phyloP scores from a whole-genome alignment of 2,797 vertebrate genomes.

The Periophthalmus magnuspinnatus region DNA sequence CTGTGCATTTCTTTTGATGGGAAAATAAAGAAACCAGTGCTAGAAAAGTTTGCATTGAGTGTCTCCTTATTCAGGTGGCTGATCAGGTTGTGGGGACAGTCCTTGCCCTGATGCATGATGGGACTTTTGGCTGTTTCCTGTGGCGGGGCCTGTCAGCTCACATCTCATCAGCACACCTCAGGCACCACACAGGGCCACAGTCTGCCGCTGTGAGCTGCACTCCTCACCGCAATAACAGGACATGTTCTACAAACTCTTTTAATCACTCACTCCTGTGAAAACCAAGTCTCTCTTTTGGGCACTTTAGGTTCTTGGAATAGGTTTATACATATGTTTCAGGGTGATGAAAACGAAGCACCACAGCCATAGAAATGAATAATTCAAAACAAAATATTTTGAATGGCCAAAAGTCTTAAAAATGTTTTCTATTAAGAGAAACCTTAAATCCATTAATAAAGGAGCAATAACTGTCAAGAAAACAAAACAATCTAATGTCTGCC shows the following conservation, averaged over 20 bases:
- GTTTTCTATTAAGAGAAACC: no score
- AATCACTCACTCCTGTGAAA: conserved; percentile 30
- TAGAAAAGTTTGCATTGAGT: conserved; percentile 67
- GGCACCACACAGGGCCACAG: conserved; percentile 61
- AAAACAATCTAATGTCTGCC: no score
- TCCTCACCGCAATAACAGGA: conserved; percentile 27
- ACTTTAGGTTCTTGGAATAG: not conserved
- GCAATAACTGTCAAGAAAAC: no score
- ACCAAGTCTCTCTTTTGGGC: not conserved
- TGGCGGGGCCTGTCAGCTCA: conserved; percentile 65
- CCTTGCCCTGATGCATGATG: conserved; percentile 54
- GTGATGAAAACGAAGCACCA: no score
- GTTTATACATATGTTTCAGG: not conserved
- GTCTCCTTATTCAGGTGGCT: conserved; percentile 16
- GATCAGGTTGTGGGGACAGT: conserved; percentile 36
- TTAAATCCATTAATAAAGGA: no score
- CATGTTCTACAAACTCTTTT: not conserved
- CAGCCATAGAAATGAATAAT: no score
- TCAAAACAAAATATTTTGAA: no score
- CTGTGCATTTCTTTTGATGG: conserved; percentile 87
- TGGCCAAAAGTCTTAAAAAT: no score
- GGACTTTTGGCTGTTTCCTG: conserved; percentile 63
- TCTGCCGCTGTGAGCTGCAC: conserved; percentile 57
- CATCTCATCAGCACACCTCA: conserved; percentile 68
- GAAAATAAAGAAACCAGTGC: conserved; percentile 86